Conservation (phyloP, 1,140 invertebrate species). For the Gonioctena quinquepunctata region DNA sequence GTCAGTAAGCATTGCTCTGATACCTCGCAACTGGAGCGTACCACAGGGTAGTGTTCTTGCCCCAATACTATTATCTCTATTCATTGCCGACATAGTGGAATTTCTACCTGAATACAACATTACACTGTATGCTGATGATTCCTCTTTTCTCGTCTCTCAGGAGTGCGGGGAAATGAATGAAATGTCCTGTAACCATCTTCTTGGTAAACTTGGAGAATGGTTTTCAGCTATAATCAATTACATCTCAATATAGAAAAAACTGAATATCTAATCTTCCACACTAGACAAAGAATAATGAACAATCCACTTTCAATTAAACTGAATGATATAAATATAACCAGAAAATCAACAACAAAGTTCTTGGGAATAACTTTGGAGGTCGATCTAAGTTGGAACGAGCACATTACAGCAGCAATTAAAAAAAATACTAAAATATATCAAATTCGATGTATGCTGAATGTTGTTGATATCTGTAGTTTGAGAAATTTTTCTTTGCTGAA, state of each 20-base stretch:
- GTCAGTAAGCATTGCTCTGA: neutral
- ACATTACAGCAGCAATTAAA: neutral
- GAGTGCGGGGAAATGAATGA: neutral
- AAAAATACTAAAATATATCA: neutral
- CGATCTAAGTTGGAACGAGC: neutral
- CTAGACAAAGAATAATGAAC: slow-evolving; percentile 1
- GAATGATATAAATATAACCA: too few relatives aligned
- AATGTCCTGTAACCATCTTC: too few relatives aligned
- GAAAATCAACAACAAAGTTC: too few relatives aligned
- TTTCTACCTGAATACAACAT: too few relatives aligned
- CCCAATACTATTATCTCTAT: neutral
- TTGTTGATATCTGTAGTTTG: neutral
- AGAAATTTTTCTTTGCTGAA: neutral
- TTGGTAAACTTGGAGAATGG: too few relatives aligned
- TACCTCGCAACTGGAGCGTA: neutral
- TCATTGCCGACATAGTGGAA: neutral
- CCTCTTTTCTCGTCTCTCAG: neutral
- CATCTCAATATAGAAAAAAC: neutral
- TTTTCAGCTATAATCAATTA: too few relatives aligned
- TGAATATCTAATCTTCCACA: neutral
- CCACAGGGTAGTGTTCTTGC: neutral
- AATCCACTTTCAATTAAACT: too few relatives aligned
- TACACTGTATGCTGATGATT: neutral
- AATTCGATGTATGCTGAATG: slow-evolving; percentile 1
- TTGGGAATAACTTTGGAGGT: too few relatives aligned